Base-by-base conservation (phyloP, 2,113 vertebrate genomes). In the Morphnarchus princeps region DNA sequence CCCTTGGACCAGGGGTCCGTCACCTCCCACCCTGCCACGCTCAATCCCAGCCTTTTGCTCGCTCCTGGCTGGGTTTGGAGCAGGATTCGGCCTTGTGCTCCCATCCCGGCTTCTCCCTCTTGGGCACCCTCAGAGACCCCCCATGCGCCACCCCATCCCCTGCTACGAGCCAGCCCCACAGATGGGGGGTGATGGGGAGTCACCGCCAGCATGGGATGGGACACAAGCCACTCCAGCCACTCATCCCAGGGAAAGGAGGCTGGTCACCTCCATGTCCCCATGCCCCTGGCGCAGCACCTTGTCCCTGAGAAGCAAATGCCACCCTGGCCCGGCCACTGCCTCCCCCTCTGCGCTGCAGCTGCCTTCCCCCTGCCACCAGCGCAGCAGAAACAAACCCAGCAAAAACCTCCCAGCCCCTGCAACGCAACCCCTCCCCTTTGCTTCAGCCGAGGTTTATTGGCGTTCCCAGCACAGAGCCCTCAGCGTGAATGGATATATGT, bases 11-110 rank as follows among this genome's bases (percentile, higher is more conserved):
- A 5, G 0, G 3, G 21, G 38, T 40, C n/a, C 4, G 2, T 43
- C 36, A 25, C 17, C 40, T 70, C 42, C 0, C 1, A 21, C 58
- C 22, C 24, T 0, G 0, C 38, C 0, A 0, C 5, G 1, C 43
- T 62, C 32, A 5, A 13, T 43, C 36, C 22, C 87, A 74, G 83
- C 47, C 28, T 49, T 61, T 59, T 1, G 2, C 57, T 80, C 8
- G 1, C 38, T 38, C 25, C n/a, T 71, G 61, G 28, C 19, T 0
- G 2, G 17, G 9, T 42, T 15, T 63, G 63, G 34, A 87, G 78
- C 32, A 81, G 54, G 36, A 77, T 78, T 94, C 1, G 4, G 17
- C 50, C 34, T 83, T 38, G 25, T 65, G 32, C 43, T 59, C 63
- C 62, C 31, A 40, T 26, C 16, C 36, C 2, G 3, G 8, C 8